phyloP scores from a whole-genome alignment of 2,113 vertebrate genomes.

The Bubo scandiacus region DNA sequence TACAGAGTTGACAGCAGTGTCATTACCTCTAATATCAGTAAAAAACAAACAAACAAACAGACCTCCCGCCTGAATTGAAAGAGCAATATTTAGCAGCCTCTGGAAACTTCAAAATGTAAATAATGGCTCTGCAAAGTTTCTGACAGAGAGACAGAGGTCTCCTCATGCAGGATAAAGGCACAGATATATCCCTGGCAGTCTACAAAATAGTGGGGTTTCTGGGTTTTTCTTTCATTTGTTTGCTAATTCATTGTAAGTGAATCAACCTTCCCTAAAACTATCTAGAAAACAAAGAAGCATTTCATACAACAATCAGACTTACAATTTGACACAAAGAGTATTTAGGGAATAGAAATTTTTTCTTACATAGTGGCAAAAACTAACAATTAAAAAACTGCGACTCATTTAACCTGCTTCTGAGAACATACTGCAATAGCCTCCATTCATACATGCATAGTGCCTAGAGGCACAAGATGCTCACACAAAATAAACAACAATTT shows the following conservation, averaged over 20 bases:
- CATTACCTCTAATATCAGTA: neutral
- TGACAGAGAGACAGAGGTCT: neutral
- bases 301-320: neutral
- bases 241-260: neutral
- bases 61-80: neutral
- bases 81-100: neutral
- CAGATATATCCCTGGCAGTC: neutral
- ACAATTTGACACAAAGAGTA: neutral
- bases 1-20: neutral
- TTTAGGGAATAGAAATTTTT: neutral
- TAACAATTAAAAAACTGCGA: neutral
- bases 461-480: neutral
- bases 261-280: neutral
- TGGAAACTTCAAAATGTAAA: neutral
- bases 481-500: neutral
- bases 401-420: neutral
- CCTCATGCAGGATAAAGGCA: neutral
- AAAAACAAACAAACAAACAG: neutral
- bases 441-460: neutral
- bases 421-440: neutral
- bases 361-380: neutral
- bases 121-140: neutral
- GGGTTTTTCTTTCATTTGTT: neutral
- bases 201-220: neutral
- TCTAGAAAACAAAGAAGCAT: neutral